Base-by-base conservation (phyloP, 2,797 vertebrate species). In the Nyctalus aviator region DNA sequence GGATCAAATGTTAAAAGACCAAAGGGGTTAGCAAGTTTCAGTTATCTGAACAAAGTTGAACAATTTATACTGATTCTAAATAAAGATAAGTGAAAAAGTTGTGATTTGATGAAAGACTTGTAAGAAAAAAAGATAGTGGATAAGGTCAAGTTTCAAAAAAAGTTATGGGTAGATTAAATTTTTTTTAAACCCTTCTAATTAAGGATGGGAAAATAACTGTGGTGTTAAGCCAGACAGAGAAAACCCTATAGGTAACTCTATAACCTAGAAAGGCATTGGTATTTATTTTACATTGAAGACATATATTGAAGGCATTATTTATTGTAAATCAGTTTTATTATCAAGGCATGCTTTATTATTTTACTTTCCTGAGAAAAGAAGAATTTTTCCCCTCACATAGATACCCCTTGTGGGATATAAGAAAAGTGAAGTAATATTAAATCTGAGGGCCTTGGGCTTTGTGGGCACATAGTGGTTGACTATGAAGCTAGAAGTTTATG, bases 301-400 rank as follows among this genome's bases (percentile, higher is more conserved):
- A 5, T 30, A 59, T 6, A 30, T 18, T 88, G n/a, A 91, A 3
- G 21, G 4, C 9, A 69, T 27, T 27, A 50, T 48, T 84, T 81
- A 81, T 77, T 84, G 81, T 44, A 94, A 93, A 69, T 84, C 20
- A 73, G 20, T 50, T 88, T 73, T 87, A 92, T 75, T 69, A 78
- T 59, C 66, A 81, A 72, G 30, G 8, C 12, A 50, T 9, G 41
- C 3, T 46, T 90, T 27, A 53, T 13, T 55, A 69, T 77, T 93
- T 84, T 62, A 62, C 1, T 84, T 25, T 86, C 82, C 79, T 73
- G 41, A 93, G 37, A n/a, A 84, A 93, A 95, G 21, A 83, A 30
- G 21, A 79, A 30, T 6, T 25, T 23, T 23, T 20, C 27, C 12
- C 2, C 8, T 14, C 17, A 62, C 8, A 72, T 4, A 93, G 5